A percentile compares a stretch with the other conserved stretches of the same genome.
Conservation (phyloP, 2,888 invertebrate genomes). For the Lasioglossum malachurum region DNA sequence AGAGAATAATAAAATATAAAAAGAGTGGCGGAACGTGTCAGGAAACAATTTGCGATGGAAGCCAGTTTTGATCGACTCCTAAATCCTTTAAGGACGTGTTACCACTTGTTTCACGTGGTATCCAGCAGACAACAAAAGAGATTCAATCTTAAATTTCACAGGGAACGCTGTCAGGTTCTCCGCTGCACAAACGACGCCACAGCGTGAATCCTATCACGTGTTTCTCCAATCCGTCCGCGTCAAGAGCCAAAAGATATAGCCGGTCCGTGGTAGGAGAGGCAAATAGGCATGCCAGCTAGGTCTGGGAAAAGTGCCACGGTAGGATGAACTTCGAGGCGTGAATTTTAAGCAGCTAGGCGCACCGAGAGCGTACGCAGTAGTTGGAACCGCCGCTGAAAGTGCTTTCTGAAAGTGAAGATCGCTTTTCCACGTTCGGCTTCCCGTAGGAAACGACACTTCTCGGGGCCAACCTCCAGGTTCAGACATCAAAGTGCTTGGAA, state of each 20-base stretch:
- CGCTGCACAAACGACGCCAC: slow-evolving; percentile 61
- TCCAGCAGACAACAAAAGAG: background rate
- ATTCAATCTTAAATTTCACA: slow-evolving; percentile 14
- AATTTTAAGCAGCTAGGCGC: slow-evolving; percentile 58
- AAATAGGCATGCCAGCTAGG: slow-evolving; percentile 49
- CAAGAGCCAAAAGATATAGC: slow-evolving; percentile 59
- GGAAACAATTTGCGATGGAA: background rate
- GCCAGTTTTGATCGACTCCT: background rate
- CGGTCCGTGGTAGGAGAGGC: slow-evolving; percentile 57
- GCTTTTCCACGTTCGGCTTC: slow-evolving; percentile 22
- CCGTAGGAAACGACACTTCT: background rate
- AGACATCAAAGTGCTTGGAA: too few relatives aligned
- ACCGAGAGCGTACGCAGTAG: slow-evolving; percentile 30
- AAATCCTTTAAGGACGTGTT: background rate
- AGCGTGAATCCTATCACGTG: slow-evolving; percentile 76
- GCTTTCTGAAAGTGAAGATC: slow-evolving; percentile 39
- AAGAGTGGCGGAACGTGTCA: background rate
- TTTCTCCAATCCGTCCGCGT: slow-evolving; percentile 61
- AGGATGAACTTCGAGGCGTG: slow-evolving; percentile 61
- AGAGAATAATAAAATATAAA: background rate
- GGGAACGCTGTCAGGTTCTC: slow-evolving; percentile 8
- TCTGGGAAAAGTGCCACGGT: slow-evolving; percentile 59
- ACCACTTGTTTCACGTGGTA: background rate
- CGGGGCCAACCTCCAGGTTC: background rate
- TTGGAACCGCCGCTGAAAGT: slow-evolving; percentile 47